phyloP scores from a whole-genome alignment of 2,113 vertebrate genomes.

The Rhadina sibilatrix region DNA sequence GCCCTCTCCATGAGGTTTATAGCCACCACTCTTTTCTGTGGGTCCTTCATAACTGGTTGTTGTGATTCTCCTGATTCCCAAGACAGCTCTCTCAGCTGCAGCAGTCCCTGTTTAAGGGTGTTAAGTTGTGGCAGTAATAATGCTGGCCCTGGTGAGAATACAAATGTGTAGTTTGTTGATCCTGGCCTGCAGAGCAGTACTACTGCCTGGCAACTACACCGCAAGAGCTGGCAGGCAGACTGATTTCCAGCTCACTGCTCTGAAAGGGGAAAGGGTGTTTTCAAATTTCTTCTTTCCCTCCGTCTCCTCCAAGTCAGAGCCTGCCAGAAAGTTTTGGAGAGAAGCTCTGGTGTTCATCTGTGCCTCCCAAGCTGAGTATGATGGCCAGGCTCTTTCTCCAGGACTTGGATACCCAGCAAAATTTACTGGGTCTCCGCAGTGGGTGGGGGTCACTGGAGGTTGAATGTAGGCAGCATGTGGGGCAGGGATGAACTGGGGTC shows the following conservation, averaged over 20 bases:
- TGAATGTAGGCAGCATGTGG: not conserved
- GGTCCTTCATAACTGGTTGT: not conserved
- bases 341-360: not conserved
- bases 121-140: constrained; percentile 66
- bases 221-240: constrained; percentile 43
- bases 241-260: constrained; percentile 44
- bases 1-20: not conserved
- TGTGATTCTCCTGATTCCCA: not conserved
- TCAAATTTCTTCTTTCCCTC: constrained; percentile 46
- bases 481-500: not conserved
- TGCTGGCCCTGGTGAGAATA: constrained; percentile 51
- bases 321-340: constrained; percentile 52
- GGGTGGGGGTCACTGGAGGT: not conserved
- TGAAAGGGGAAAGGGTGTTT: constrained; percentile 58
- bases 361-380: not conserved
- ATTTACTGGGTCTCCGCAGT: not conserved
- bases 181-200: constrained; percentile 56
- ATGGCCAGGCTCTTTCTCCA: not conserved
- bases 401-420: not conserved
- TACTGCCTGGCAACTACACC: constrained; percentile 62
- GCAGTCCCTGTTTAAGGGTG: constrained; percentile 26
- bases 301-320: not conserved
- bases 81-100: not conserved
- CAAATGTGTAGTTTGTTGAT: constrained; percentile 65
- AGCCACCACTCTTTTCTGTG: not conserved